A percentile compares a stretch with the other conserved stretches of the same genome.
These are phyloP conservation scores for Melangyna quadrimaculata DNA, from an alignment of 2,888 invertebrate species.

Conservation along the genomic window DNA sequence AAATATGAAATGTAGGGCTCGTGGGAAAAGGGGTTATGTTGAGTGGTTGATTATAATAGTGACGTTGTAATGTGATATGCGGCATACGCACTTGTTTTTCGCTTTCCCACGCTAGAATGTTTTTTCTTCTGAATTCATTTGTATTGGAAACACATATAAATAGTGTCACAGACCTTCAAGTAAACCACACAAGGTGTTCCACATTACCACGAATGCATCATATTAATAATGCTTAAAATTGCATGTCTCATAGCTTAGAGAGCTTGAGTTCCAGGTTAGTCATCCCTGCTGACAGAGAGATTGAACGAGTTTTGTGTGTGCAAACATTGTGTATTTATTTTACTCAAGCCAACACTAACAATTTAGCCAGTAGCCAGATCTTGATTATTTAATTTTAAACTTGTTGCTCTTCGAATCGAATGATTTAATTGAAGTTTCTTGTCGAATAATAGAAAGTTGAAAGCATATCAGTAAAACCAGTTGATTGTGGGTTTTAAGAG, in stretches of 20 bases:
- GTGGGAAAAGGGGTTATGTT: slow-evolving; percentile 40
- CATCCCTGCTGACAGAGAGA: background rate
- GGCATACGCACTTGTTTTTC: slow-evolving; percentile 26
- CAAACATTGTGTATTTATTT: background rate
- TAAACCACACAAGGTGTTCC: slow-evolving; percentile 28
- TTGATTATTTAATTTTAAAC: background rate
- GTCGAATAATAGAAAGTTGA: background rate
- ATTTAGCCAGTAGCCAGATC: background rate
- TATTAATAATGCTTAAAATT: background rate
- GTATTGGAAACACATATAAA: background rate
- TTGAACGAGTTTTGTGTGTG: slow-evolving; percentile 1
- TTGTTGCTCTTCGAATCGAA: background rate
- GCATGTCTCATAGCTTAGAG: background rate
- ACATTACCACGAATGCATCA: background rate
- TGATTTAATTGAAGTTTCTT: slow-evolving; percentile 20
- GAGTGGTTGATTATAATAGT: background rate
- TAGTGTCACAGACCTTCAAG: slow-evolving; percentile 39
- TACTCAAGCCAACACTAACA: background rate
- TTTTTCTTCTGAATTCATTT: background rate
- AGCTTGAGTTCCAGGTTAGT: slow-evolving; percentile 29
- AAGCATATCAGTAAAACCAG: background rate
- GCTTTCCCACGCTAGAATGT: slow-evolving; percentile 51
- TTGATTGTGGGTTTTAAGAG: background rate
- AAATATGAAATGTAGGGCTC: slow-evolving; percentile 25
- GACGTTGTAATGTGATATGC: slow-evolving; percentile 36